Evolutionary conservation across 2,113 vertebrate genomes (phyloP).

Genomic region (Esox niger): DNA sequence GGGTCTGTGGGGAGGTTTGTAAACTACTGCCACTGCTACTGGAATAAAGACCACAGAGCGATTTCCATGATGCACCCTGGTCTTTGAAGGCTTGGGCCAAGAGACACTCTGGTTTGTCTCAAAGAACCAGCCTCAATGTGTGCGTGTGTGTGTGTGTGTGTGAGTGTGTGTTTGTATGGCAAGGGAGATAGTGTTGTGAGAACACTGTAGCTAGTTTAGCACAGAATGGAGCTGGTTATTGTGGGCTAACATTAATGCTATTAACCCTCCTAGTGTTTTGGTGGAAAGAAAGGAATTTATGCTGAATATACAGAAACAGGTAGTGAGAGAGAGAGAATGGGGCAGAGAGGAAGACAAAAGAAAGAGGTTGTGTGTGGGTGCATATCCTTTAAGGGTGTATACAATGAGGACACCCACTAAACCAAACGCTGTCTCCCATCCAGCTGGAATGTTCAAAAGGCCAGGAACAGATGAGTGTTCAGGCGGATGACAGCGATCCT

Average conservation of each 20-base stretch:
- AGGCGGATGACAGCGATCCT: not conserved
- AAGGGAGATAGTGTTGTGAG: not conserved
- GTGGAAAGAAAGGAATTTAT: no score
- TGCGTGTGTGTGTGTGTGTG: no score
- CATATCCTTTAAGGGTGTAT: not conserved
- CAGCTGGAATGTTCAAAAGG: constrained; percentile 13
- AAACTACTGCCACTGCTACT: not conserved
- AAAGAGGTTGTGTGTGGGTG: not conserved
- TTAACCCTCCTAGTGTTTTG: no score
- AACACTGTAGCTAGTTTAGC: no score
- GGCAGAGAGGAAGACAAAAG: not conserved
- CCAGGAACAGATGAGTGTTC: not conserved
- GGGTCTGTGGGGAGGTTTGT: not conserved
- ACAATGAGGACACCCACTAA: not conserved
- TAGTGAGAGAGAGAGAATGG: not conserved
- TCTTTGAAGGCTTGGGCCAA: constrained; percentile 11
- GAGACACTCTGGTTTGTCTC: constrained; percentile 3
- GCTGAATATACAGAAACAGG: not conserved
- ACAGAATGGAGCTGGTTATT: no score
- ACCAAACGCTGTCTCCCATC: not conserved
- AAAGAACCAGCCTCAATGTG: not conserved
- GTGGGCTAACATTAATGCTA: no score
- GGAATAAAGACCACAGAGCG: not conserved
- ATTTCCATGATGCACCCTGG: constrained; percentile 26
- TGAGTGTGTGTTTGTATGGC: no score